Conservation (phyloP, 2,888 invertebrate genomes). For the Microctonus aethiopoides region DNA sequence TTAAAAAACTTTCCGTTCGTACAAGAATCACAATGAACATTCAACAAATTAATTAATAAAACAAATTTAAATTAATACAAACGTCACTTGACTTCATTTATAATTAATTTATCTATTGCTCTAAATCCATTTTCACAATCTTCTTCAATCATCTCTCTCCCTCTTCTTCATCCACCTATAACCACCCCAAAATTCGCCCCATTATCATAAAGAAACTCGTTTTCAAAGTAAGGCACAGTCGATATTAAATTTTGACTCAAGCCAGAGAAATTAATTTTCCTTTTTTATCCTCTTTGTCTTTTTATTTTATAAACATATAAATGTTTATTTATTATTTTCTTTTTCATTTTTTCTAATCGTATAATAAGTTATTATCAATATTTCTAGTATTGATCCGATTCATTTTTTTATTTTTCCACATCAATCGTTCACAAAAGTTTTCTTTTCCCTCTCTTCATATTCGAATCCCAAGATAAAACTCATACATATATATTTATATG, state of each 20-base stretch:
- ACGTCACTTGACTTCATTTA: background rate
- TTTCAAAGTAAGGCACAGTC: background rate
- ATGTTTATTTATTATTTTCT: too few relatives aligned
- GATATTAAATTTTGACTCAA: background rate
- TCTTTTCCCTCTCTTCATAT: background rate
- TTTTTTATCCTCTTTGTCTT: background rate
- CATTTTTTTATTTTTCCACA: constrained; percentile 2
- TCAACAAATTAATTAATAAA: background rate
- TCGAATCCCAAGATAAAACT: background rate
- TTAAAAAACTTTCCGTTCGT: background rate
- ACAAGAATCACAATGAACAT: background rate
- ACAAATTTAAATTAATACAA: background rate
- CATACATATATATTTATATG: background rate
- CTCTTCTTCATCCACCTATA: background rate
- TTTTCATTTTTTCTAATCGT: background rate
- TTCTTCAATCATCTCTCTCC: background rate
- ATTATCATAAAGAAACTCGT: background rate
- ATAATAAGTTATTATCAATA: background rate
- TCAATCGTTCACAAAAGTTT: background rate
- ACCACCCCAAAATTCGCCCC: background rate
- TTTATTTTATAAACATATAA: too few relatives aligned
- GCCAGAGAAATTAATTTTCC: background rate
- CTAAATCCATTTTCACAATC: background rate
- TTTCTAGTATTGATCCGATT: constrained; percentile 8
- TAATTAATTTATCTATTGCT: background rate